Percentiles rank a stretch among this genome's conserved stretches.
phyloP scores from a whole-genome alignment of 2,888 invertebrate species.

The Drosophila hamatofila region DNA sequence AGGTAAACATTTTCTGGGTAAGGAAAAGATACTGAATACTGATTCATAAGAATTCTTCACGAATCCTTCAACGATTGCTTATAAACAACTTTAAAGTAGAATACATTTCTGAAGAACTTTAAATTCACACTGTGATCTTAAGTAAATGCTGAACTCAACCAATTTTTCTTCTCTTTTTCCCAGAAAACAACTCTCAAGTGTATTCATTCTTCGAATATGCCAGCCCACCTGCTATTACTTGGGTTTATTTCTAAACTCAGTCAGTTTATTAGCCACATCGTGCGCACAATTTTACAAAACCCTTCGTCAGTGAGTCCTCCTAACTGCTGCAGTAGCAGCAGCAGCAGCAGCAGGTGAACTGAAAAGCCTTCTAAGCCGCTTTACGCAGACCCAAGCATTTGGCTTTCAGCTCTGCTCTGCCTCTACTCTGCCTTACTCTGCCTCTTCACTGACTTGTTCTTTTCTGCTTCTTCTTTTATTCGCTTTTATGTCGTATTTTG shows the following conservation, averaged over 20 bases:
- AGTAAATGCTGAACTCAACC: background rate
- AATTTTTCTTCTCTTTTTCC: background rate
- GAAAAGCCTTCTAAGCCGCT: constrained; percentile 60
- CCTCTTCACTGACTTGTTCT: constrained; percentile 7
- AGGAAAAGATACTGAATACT: background rate
- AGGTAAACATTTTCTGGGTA: background rate
- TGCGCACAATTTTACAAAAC: constrained; percentile 58
- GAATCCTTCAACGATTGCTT: too few relatives aligned
- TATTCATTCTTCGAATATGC: constrained; percentile 10
- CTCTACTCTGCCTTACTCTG: too few relatives aligned
- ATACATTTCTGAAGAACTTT: background rate
- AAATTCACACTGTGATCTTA: background rate
- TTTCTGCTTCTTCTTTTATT: constrained; percentile 15
- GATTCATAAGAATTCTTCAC: background rate
- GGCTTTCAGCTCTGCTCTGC: constrained; percentile 16
- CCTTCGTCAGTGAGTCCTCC: constrained; percentile 37
- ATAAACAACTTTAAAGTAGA: background rate
- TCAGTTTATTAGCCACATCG: constrained; percentile 74
- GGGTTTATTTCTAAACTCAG: constrained; percentile 17
- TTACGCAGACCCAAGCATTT: constrained; percentile 50
- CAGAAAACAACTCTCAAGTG: constrained; percentile 10
- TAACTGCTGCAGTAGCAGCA: constrained; percentile 24
- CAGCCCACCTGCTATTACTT: constrained; percentile 19
- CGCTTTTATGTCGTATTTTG: constrained; percentile 63
- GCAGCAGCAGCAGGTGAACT: constrained; percentile 35